These are phyloP conservation scores for Platycercus adscitus DNA, from an alignment of 2,113 vertebrate species.

Conservation along the genomic window DNA sequence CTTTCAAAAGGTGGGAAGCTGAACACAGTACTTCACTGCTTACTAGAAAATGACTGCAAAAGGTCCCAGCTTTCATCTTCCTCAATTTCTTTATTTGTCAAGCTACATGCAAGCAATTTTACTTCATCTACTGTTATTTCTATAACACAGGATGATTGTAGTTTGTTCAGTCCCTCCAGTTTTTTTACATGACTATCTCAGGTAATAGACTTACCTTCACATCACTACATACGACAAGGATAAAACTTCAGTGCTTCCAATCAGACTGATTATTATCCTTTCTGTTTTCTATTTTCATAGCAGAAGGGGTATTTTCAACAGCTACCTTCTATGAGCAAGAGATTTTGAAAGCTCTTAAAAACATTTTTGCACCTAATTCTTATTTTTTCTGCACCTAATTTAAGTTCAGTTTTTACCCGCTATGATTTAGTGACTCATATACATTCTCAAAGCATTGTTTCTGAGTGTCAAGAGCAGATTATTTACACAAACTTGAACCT, in stretches of 20 bases:
- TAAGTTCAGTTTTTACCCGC: neutral
- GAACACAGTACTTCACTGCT: neutral
- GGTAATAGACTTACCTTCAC: neutral
- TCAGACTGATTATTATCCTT: neutral
- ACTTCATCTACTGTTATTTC: neutral
- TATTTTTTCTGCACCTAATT: neutral
- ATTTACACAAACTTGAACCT: neutral
- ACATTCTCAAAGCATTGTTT: neutral
- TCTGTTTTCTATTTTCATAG: neutral
- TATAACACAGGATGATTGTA: neutral
- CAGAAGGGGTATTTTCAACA: neutral
- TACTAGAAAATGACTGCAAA: neutral
- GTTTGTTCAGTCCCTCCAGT: neutral
- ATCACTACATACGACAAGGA: neutral
- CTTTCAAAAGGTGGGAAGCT: neutral
- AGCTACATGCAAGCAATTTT: neutral
- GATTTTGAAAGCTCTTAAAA: neutral
- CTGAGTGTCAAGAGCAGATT: neutral
- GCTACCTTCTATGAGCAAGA: neutral
- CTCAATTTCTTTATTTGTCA: neutral
- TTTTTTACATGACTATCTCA: neutral
- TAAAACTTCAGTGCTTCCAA: neutral
- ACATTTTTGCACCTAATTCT: neutral
- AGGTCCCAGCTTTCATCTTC: neutral
- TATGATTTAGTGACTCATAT: neutral